Percentiles rank a stretch among this genome's conserved stretches.
Conservation (phyloP, 2,113 vertebrate genomes). For the Alaudala cheleensis region DNA sequence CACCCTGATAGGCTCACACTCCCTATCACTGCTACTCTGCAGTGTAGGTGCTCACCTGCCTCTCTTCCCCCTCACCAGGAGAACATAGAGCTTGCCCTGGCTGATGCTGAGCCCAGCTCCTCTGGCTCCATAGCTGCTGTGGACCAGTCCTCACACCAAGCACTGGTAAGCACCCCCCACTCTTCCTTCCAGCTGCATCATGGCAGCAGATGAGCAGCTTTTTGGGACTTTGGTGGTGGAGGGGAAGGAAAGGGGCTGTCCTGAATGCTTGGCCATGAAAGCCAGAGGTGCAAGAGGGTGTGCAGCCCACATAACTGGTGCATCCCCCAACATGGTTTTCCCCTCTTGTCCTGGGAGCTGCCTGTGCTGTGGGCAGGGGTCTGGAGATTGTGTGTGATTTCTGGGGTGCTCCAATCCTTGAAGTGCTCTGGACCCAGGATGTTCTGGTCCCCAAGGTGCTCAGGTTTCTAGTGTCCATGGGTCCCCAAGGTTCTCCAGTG, state of each 20-base stretch:
- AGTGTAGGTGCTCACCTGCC: conserved; percentile 51
- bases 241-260: background rate
- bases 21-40: background rate
- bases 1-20: background rate
- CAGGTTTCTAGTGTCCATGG: too few species aligned
- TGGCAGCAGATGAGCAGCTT: rapidly evolving
- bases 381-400: background rate
- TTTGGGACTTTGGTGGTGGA: background rate
- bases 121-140: conserved; percentile 87
- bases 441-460: too few species aligned
- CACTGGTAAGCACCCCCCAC: conserved; percentile 82
- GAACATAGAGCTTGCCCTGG: conserved; percentile 92
- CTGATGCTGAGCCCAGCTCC: conserved; percentile 86
- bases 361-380: rapidly evolving
- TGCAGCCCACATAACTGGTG: background rate
- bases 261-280: background rate
- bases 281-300: rapidly evolving
- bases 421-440: rapidly evolving
- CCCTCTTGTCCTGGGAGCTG: background rate
- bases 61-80: conserved; percentile 85
- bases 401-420: rapidly evolving
- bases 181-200: background rate
- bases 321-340: rapidly evolving
- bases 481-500: background rate
- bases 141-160: conserved; percentile 92